A percentile compares a stretch with the other conserved stretches of the same genome.
phyloP scores from a whole-genome alignment of 2,888 invertebrate genomes.

The Cheilosia soror region DNA sequence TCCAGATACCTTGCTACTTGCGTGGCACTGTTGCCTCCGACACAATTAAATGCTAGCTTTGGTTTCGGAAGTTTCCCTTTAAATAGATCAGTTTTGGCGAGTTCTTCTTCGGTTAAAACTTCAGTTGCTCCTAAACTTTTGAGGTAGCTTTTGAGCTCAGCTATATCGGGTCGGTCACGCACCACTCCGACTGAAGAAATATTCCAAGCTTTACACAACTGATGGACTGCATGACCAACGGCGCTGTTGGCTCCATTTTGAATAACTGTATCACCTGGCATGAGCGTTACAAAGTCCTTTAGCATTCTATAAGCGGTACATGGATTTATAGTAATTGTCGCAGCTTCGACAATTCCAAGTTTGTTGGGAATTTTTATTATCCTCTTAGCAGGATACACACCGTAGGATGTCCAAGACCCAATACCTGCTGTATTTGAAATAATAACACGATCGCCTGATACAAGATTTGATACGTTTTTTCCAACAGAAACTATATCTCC shows the following conservation, averaged over 20 bases:
- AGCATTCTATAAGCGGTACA: constrained; percentile 98
- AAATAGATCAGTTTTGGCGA: constrained; percentile 87
- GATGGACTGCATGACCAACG: constrained; percentile 97
- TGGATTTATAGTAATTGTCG: constrained; percentile 96
- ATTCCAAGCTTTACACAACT: constrained; percentile 91
- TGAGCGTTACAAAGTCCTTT: constrained; percentile 90
- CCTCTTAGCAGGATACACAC: constrained; percentile 86
- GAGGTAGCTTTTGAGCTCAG: constrained; percentile 87
- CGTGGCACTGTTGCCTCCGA: constrained; percentile 95
- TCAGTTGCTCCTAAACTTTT: constrained; percentile 91
- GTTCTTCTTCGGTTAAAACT: constrained; percentile 93
- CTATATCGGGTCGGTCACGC: constrained; percentile 90
- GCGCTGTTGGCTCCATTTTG: constrained; percentile 99
- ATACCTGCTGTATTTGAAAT: constrained; percentile 89
- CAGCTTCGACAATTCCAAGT: constrained; percentile 90
- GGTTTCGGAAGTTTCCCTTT: constrained; percentile 87
- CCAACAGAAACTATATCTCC: constrained; percentile 92
- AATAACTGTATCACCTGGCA: constrained; percentile 93
- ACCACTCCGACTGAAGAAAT: constrained; percentile 94
- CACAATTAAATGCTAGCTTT: constrained; percentile 95
- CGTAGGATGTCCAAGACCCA: constrained; percentile 96
- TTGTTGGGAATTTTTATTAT: constrained; percentile 89
- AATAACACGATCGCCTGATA: constrained; percentile 90
- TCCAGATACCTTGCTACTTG: constrained; percentile 91
- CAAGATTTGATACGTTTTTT: constrained; percentile 84